Conservation (phyloP, 2,888 invertebrate genomes). For the Nomada ferruginata region DNA sequence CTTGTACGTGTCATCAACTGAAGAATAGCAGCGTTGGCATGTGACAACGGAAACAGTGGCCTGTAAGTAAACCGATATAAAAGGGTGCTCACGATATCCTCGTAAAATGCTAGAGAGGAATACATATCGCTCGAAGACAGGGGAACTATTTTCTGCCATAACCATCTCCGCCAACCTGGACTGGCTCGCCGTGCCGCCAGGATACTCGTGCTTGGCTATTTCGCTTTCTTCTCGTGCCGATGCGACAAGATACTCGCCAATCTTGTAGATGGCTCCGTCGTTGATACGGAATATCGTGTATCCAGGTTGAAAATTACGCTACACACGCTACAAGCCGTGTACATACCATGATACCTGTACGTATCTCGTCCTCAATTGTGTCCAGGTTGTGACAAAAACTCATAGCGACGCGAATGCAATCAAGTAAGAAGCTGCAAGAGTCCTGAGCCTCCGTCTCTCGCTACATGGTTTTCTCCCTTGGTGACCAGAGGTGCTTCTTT, state of each 20-base stretch:
- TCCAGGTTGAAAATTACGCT: constrained; percentile 38
- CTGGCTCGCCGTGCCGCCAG: constrained; percentile 10
- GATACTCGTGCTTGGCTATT: constrained; percentile 30
- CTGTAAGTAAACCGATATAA: constrained; percentile 77
- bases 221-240: constrained; percentile 48
- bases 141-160: constrained; percentile 61
- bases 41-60: constrained; percentile 49
- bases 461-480: constrained; percentile 30
- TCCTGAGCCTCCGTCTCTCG: constrained; percentile 14
- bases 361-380: constrained; percentile 40
- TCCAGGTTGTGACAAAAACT: constrained; percentile 50
- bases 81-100: constrained; percentile 78
- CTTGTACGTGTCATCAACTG: not conserved
- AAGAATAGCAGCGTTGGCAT: constrained; percentile 29
- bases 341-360: constrained; percentile 25
- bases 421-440: constrained; percentile 65
- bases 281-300: constrained; percentile 58
- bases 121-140: constrained; percentile 61
- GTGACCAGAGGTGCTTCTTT: constrained; percentile 25
- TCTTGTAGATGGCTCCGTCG: constrained; percentile 61
- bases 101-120: constrained; percentile 77
- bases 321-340: constrained; percentile 6
- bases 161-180: constrained; percentile 42
- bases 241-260: constrained; percentile 67
- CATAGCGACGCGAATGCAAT: constrained; percentile 65